Evolutionary conservation across 2,113 vertebrate genomes (phyloP).

Genomic region (Ivindomyrus marchei): DNA sequence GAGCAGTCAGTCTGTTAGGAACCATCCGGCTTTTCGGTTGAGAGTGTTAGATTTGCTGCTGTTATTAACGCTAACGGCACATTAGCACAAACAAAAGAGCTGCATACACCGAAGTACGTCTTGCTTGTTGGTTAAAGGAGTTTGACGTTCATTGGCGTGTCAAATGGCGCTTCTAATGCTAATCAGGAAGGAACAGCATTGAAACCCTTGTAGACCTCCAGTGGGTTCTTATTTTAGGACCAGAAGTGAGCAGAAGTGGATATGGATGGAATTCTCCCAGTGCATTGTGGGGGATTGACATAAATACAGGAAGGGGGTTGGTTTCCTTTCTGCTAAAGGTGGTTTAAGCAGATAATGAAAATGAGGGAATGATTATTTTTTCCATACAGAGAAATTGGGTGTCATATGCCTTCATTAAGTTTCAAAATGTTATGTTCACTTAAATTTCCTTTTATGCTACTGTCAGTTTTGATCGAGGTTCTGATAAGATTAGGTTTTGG

Average conservation of each 20-base stretch:
- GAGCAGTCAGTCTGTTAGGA: not conserved
- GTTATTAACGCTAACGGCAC: not conserved
- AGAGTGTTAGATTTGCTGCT: not conserved
- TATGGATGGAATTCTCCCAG: not conserved
- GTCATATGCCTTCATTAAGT: not conserved
- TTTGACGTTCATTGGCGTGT: not conserved
- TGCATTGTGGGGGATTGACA: not conserved
- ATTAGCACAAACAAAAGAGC: not conserved
- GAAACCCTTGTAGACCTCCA: not conserved
- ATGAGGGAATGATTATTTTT: not conserved
- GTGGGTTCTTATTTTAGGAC: not conserved
- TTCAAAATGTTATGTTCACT: not conserved
- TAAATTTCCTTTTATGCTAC: not conserved
- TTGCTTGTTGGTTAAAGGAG: not conserved
- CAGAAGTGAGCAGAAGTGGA: not conserved
- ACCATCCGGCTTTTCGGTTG: not conserved
- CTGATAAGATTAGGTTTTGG: not conserved
- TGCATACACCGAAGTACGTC: not conserved
- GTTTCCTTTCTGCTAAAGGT: not conserved
- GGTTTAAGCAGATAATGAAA: not conserved
- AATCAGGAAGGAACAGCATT: not conserved
- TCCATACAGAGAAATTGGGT: not conserved
- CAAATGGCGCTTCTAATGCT: not conserved
- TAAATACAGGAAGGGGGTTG: not conserved
- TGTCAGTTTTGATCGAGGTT: not conserved